Base-by-base conservation (phyloP, 1,140 invertebrate genomes). In the Diabrotica undecimpunctata region DNA sequence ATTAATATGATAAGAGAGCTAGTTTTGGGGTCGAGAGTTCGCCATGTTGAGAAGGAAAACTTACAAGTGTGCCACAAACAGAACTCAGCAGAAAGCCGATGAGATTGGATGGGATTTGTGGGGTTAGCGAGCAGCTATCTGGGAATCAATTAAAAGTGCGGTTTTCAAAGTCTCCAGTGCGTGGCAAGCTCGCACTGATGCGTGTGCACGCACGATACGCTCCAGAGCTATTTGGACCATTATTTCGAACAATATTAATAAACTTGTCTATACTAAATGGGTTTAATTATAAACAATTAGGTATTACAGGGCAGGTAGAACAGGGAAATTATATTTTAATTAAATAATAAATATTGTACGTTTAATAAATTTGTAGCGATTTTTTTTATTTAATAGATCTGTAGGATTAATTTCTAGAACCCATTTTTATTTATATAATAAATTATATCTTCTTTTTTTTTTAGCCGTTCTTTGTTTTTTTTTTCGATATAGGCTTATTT, bases 31-130 rank as follows among this genome's bases (percentile, higher is more conserved):
- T 57, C 12, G 7, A 37, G 7, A 36, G 6, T 57, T 12, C 13
- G 36, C n/a, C 8, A 36, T 10, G 12, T n/a, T 8, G 7, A 37
- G 35, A 37, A 57, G 55, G 25, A 38, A 57, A 57, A 57, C 55
- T 57, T 37, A 38, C 36, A 57, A 57, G 36, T 57, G 55, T 57
- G 55, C 55, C 55, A 12, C 36, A 57, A 12, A 57, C 37, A 57
- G 55, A 10, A 57, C 35, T 12, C 37, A 12, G 38, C 37, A 37
- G 55, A 10, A 38, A 57, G 7, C 37, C 55, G 55, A 8, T n/a
- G 55, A 57, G 55, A 57, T 57, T 57, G 55, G 55, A 57, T 57
- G 55, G 55, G 55, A 57, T 57, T 57, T 57, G 55, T 37, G 55
- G n/a, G 55, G 35, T 57, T 57, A 57, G 35, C 55, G 10, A 57